Conservation (phyloP, 53 echinoderm and acorn worm genomes). For the Paracentrotus lividus region DNA sequence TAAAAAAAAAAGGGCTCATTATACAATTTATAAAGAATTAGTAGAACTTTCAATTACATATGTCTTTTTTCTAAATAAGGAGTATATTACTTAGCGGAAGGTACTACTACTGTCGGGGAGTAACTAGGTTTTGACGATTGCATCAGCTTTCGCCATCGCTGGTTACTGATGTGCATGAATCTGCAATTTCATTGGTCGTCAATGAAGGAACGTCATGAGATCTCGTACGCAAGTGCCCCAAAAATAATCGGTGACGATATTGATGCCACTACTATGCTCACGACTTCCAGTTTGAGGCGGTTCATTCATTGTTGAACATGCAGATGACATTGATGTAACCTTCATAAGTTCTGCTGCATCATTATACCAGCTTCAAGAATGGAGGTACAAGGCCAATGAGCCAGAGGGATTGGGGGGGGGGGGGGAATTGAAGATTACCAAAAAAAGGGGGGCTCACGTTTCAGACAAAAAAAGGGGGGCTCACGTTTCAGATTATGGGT, state of each 20-base stretch:
- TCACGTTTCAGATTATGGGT: too few relatives aligned
- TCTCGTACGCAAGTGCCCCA: slow-evolving; percentile 26
- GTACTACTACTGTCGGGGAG: neutral
- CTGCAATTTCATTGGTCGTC: slow-evolving; percentile 43
- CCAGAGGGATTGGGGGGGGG: too few relatives aligned
- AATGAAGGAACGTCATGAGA: neutral
- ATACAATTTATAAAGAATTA: neutral
- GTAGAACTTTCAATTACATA: neutral
- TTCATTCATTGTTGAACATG: neutral
- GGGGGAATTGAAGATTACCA: too few relatives aligned
- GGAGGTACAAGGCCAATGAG: too few relatives aligned
- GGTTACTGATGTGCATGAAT: neutral
- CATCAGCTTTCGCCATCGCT: slow-evolving; percentile 63
- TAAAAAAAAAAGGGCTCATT: too few relatives aligned
- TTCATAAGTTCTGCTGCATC: slow-evolving; percentile 13
- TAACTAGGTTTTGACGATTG: slow-evolving; percentile 45
- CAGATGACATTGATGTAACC: neutral
- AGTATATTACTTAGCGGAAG: slow-evolving; percentile 20
- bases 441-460: too few relatives aligned
- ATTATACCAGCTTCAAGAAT: too few relatives aligned
- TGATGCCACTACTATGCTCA: neutral
- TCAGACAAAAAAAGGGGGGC: too few relatives aligned
- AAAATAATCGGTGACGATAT: slow-evolving; percentile 22
- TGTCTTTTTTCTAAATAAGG: neutral
- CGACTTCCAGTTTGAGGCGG: slow-evolving; percentile 35